Evolutionary conservation across 1,140 invertebrate species (phyloP).

Genomic region (Cyclina sinensis): DNA sequence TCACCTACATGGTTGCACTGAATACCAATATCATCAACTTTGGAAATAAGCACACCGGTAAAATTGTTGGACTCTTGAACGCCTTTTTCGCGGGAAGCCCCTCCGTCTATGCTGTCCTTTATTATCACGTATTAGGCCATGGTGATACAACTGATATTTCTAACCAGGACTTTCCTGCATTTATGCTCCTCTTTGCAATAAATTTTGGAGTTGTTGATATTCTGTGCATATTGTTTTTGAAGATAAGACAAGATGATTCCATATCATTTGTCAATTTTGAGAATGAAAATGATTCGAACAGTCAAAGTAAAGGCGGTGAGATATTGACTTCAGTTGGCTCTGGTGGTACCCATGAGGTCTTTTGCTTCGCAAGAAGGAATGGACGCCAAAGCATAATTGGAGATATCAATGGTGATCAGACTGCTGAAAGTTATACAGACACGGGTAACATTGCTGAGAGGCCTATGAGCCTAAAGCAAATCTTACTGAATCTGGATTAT

Average conservation of each 20-base stretch:
- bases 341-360: neutral
- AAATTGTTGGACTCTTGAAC: constrained; percentile 71
- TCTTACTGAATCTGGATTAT: constrained; percentile 57
- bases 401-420: neutral
- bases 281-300: neutral
- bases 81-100: constrained; percentile 72
- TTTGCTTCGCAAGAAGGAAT: constrained; percentile 46
- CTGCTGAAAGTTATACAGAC: neutral
- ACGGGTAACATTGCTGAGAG: constrained; percentile 14
- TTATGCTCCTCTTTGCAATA: constrained; percentile 70
- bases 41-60: constrained; percentile 68
- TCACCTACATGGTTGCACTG: constrained; percentile 73
- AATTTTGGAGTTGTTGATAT: constrained; percentile 66
- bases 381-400: neutral
- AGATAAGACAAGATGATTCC: constrained; percentile 26
- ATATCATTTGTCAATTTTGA: neutral
- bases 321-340: neutral
- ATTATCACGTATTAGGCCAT: constrained; percentile 58
- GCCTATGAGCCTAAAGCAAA: constrained; percentile 39
- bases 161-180: constrained; percentile 66
- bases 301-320: neutral
- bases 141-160: constrained; percentile 35
- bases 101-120: constrained; percentile 63
- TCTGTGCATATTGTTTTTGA: constrained; percentile 69
- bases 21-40: constrained; percentile 75